Base-by-base conservation (phyloP, 2,797 vertebrate genomes). In the Cyprinodon diabolis region DNA sequence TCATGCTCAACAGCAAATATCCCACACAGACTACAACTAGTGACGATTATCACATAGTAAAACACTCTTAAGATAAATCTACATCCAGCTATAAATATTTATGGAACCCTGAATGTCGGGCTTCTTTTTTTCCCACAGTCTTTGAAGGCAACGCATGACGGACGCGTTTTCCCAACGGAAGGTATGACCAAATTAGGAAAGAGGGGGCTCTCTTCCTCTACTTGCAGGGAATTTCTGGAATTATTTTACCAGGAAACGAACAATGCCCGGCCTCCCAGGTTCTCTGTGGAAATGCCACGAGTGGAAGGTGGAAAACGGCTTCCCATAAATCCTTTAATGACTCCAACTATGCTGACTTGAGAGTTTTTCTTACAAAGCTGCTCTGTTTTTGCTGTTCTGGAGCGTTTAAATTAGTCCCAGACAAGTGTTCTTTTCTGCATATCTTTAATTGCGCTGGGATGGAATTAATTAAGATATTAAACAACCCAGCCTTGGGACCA, bases 171-270 rank as follows among this genome's bases (percentile, higher is more conserved):
- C 19, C 2, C 8, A 4, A 13, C 55, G 84, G 84, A 82, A 82
- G 0, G 4, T 1, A 17, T 72, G 66, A 35, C 87, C 85, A 80
- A 75, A 75, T 87, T 68, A 68, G 72, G 75, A 69, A 23, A 0
- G 5, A 56, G 54, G 68, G 1, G 8, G 0, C 6, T 56, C 0
- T 21, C 4, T 66, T 56, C 67, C 19, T 17, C 1, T 79, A 72
- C 6, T 45, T 78, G 35, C 21, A 6, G 78, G 83, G 79, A 66
- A 79, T 79, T 90, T 86, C 23, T 69, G 2, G 51, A 35, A 0
- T 0, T 4, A 5, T 0, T 57, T 14, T 86, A 49, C 71, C 80
- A 15, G 84, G 82, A 87, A 91, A 77, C 23, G 0, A 30, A 1
- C 25, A 6, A 3, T 2, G 14, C 5, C 15, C 55, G 14, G 52